phyloP scores from a whole-genome alignment of 2,797 vertebrate species.

The Eutrigla gurnardus region DNA sequence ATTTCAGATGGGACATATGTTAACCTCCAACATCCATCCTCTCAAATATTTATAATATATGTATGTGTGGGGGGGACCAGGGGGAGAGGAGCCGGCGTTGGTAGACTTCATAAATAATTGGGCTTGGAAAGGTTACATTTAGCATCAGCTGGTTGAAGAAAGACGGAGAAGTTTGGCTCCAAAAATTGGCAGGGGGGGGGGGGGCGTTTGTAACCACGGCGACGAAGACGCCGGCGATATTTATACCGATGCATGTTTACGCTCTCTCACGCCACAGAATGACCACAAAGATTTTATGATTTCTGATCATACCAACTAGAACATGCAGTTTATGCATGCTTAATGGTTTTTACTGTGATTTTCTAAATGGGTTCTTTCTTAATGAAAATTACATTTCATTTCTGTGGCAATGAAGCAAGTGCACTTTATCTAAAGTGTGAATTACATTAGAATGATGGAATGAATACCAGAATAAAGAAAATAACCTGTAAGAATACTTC shows the following conservation, averaged over 20 bases:
- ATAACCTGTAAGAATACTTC: not conserved
- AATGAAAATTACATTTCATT: conserved; percentile 3
- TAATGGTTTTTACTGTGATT: not conserved
- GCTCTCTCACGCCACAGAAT: conserved; percentile 4
- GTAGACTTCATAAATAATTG: conserved; percentile 72
- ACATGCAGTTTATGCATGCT: not conserved
- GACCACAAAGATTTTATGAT: not conserved
- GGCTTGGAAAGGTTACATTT: conserved; percentile 76
- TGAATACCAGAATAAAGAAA: not conserved
- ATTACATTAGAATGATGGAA: not conserved
- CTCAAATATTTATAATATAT: conserved; percentile 73
- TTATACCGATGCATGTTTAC: conserved; percentile 7
- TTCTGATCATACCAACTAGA: conserved; percentile 2
- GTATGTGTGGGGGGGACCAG: conserved; percentile 11
- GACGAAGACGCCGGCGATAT: conserved; percentile 11
- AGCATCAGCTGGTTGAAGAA: conserved; percentile 61
- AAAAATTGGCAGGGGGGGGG: conserved; percentile 20
- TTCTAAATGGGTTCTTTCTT: not conserved
- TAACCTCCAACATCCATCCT: conserved; percentile 50
- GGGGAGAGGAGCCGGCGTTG: conserved; percentile 35
- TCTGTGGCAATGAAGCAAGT: not conserved
- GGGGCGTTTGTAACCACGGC: conserved; percentile 15
- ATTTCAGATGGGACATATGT: conserved; percentile 65
- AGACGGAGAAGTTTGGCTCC: conserved; percentile 10
- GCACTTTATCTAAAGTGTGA: not conserved